A percentile compares a stretch with the other conserved stretches of the same genome.
phyloP scores from a whole-genome alignment of 2,888 invertebrate genomes.

The Aproaerema taeniolella region DNA sequence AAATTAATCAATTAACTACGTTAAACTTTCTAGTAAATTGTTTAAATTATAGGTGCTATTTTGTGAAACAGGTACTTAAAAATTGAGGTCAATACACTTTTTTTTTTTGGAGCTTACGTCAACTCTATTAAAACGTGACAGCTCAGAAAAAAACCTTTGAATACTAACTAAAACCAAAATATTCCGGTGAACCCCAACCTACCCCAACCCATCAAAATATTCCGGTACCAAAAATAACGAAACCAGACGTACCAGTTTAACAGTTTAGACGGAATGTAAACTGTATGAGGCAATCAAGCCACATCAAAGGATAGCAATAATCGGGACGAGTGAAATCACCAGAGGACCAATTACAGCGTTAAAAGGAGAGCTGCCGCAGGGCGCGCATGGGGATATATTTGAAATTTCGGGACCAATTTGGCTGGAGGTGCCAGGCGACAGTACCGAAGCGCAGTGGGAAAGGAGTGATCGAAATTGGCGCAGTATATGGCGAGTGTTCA shows the following conservation, averaged over 20 bases:
- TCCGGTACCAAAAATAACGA: slow-evolving; percentile 17
- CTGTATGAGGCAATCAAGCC: slow-evolving; percentile 46
- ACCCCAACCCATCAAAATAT: slow-evolving; percentile 28
- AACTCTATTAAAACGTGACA: too few relatives aligned
- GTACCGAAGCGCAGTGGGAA: slow-evolving; percentile 50
- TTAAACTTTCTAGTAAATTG: too few relatives aligned
- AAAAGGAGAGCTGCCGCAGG: slow-evolving; percentile 59
- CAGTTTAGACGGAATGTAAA: slow-evolving; percentile 13
- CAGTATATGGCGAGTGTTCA: too few relatives aligned
- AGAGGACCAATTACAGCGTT: slow-evolving; percentile 67
- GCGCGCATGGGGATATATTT: slow-evolving; percentile 68
- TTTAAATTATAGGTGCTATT: too few relatives aligned
- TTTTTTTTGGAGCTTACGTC: too few relatives aligned
- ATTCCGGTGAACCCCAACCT: slow-evolving; percentile 32
- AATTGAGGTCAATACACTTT: too few relatives aligned
- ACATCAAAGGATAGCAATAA: slow-evolving; percentile 59
- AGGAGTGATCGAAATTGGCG: slow-evolving; percentile 51
- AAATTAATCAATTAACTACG: too few relatives aligned
- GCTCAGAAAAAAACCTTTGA: neutral
- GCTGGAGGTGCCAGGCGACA: slow-evolving; percentile 69
- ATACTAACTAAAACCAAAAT: slow-evolving; percentile 12
- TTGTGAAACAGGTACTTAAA: too few relatives aligned
- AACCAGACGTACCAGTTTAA: slow-evolving; percentile 27
- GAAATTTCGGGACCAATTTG: slow-evolving; percentile 73
- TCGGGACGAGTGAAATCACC: slow-evolving; percentile 42